Percentiles rank a stretch among this genome's conserved stretches.
Conservation (phyloP, 2,113 vertebrate genomes). For the Neodon shergylaensis region DNA sequence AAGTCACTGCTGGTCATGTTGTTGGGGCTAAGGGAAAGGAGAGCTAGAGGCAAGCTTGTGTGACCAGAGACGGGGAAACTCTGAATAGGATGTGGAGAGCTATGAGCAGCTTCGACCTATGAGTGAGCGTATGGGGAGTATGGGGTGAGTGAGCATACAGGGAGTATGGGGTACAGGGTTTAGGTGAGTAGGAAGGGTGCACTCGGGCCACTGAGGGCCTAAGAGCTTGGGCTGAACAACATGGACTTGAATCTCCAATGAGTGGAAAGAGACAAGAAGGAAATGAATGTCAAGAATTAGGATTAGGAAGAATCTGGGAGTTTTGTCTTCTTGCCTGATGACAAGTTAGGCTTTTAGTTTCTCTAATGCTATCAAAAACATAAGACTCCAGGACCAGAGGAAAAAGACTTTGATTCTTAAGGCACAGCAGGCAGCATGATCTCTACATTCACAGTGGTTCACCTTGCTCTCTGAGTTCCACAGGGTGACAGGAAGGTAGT, state of each 20-base stretch:
- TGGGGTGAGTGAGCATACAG: no score
- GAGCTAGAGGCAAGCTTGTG: background rate
- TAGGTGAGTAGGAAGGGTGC: no score
- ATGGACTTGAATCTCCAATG: background rate
- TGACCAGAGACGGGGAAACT: background rate
- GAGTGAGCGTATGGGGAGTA: background rate
- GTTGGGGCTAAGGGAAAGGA: background rate
- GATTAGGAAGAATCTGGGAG: background rate
- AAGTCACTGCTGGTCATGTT: background rate
- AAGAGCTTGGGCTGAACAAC: background rate
- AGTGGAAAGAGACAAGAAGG: background rate
- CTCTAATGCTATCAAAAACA: background rate
- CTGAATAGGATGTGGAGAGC: background rate
- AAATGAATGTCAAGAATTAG: background rate
- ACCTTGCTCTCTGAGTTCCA: background rate
- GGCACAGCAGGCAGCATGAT: background rate
- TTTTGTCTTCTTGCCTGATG: background rate
- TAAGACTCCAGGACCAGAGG: background rate
- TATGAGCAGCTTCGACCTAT: no score
- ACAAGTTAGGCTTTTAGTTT: background rate
- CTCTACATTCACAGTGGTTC: background rate
- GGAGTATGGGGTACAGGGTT: accelerated
- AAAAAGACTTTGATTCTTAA: background rate
- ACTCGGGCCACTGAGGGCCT: background rate
- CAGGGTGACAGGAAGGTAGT: background rate